These are phyloP conservation scores for Arctocebus calabarensis DNA, from an alignment of 2,797 vertebrate species.

Conservation along the genomic window DNA sequence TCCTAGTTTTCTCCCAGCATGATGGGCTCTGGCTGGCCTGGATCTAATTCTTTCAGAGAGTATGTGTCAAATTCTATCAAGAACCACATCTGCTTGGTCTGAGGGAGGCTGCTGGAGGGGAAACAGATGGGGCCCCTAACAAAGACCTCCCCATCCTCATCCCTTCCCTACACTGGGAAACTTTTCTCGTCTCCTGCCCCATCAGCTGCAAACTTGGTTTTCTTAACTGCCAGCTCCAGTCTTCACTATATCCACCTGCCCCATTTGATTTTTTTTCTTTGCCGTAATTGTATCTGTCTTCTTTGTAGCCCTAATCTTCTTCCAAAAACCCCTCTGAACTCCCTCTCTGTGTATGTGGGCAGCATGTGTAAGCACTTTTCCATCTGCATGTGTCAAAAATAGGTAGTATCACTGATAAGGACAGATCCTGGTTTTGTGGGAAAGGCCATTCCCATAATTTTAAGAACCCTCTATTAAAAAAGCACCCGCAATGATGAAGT, in stretches of 20 bases:
- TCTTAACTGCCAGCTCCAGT: background rate
- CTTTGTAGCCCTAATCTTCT: background rate
- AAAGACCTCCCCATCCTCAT: background rate
- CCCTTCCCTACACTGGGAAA: fast-evolving
- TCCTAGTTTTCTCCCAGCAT: background rate
- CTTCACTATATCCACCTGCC: background rate
- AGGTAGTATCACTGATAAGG: background rate
- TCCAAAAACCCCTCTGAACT: background rate
- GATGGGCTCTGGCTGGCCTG: slow-evolving; percentile 27
- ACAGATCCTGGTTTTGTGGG: background rate
- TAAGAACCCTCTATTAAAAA: background rate
- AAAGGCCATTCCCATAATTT: background rate
- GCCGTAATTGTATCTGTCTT: background rate
- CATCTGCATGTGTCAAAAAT: background rate
- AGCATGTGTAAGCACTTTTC: background rate
- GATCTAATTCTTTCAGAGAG: slow-evolving; percentile 47
- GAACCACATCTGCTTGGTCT: slow-evolving; percentile 65
- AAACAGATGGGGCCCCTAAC: slow-evolving; percentile 49
- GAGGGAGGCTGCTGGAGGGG: background rate
- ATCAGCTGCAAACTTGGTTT: background rate
- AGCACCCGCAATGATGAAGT: background rate
- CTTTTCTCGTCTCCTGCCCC: background rate
- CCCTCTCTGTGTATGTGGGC: background rate
- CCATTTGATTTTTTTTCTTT: background rate
- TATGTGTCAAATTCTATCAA: slow-evolving; percentile 66